Percentiles rank a stretch among this genome's conserved stretches.
Conservation (phyloP, 2,888 invertebrate species). For the Sepiola atlantica region DNA sequence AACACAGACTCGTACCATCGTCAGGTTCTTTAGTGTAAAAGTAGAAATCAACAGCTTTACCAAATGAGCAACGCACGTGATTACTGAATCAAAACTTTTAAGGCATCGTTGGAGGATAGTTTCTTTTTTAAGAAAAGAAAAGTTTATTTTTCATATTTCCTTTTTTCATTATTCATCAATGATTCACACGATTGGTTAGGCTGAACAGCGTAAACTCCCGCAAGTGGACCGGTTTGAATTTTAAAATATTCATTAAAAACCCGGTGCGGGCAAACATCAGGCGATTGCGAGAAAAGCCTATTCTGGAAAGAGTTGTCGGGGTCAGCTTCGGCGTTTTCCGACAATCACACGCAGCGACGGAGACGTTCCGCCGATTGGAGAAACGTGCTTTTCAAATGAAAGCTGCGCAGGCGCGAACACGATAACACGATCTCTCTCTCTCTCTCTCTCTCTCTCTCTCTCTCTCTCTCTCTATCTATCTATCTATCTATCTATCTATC, state of each 20-base stretch:
- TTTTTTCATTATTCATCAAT: not conserved
- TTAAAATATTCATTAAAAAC: not conserved
- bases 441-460: too few relatives aligned
- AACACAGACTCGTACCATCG: too few relatives aligned
- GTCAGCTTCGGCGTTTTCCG: not conserved
- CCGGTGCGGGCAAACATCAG: not conserved
- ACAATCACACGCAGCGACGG: not conserved
- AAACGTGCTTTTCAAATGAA: too few relatives aligned
- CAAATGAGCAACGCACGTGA: not conserved
- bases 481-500: too few relatives aligned
- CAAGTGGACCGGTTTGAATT: not conserved
- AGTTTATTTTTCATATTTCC: slow-evolving; percentile 8
- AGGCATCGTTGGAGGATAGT: not conserved
- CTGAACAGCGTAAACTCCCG: not conserved
- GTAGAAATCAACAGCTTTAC: not conserved
- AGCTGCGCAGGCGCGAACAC: too few relatives aligned
- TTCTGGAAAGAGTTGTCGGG: not conserved
- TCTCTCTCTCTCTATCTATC: too few relatives aligned
- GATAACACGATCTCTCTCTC: too few relatives aligned
- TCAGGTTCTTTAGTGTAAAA: not conserved
- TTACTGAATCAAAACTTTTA: not conserved
- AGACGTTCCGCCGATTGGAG: not conserved
- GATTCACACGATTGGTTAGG: not conserved
- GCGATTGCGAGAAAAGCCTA: not conserved
- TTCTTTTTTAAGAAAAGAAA: not conserved